phyloP scores from a whole-genome alignment of 2,113 vertebrate genomes.

The Columba janthina region DNA sequence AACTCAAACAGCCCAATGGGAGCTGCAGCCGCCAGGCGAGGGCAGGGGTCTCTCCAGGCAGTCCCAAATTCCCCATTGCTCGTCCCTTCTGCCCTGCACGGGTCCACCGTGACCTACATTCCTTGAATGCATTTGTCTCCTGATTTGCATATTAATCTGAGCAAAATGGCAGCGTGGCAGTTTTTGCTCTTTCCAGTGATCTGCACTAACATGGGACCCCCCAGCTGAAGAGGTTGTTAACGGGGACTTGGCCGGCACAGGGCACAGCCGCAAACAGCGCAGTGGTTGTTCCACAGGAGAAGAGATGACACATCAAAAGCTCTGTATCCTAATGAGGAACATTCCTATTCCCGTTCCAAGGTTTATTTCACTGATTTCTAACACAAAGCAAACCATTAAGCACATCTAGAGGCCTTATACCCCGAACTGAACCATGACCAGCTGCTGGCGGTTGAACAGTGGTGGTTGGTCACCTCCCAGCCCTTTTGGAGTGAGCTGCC shows the following conservation, averaged over 20 bases:
- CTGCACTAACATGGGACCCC: background rate
- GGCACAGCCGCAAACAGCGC: background rate
- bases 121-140: background rate
- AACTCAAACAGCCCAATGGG: background rate
- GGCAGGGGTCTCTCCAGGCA: background rate
- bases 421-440: too few relatives aligned
- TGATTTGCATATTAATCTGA: constrained; percentile 18
- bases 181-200: background rate
- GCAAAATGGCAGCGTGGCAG: background rate
- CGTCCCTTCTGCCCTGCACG: background rate
- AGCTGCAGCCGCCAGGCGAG: background rate
- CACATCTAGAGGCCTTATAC: background rate
- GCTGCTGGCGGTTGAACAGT: too few relatives aligned
- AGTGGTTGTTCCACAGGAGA: background rate
- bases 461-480: too few relatives aligned
- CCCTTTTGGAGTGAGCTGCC: too few relatives aligned
- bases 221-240: background rate
- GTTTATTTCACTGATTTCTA: background rate
- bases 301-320: background rate
- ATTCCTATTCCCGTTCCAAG: background rate
- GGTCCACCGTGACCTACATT: constrained; percentile 43
- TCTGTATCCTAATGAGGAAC: background rate
- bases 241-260: background rate
- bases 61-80: background rate
- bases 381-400: background rate